These are phyloP conservation scores for Monopterus albus DNA, from an alignment of 2,113 vertebrate species.

Conservation along the genomic window DNA sequence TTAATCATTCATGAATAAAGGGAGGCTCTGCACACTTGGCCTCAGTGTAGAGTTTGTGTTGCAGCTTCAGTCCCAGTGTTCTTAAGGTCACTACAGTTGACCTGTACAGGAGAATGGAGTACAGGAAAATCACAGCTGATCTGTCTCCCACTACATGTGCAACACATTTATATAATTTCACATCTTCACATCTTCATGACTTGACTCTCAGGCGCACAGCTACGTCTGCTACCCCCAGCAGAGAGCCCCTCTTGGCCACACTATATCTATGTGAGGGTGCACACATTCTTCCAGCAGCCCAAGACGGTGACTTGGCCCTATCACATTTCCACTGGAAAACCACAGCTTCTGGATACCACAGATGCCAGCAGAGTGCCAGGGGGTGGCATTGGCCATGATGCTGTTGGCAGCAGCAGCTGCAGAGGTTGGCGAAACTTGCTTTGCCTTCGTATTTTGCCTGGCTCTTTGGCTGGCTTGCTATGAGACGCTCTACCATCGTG, in stretches of 20 bases:
- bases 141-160: not conserved
- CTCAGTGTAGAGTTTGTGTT: not conserved
- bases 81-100: not conserved
- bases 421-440: conserved; percentile 46
- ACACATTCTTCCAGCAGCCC: conserved; percentile 51
- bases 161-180: conserved; percentile 18
- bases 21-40: not conserved
- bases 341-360: conserved; percentile 73
- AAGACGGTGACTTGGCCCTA: conserved; percentile 63
- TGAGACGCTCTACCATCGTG: conserved; percentile 5
- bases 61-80: not conserved
- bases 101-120: not conserved
- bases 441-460: conserved; percentile 60
- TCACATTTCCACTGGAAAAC: conserved; percentile 78
- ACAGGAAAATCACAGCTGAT: not conserved
- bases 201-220: conserved; percentile 18
- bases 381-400: conserved; percentile 50
- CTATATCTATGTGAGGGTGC: conserved; percentile 63
- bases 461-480: conserved; percentile 42
- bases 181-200: conserved; percentile 28
- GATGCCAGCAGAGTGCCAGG: conserved; percentile 68
- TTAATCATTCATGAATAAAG: conserved; percentile 29
- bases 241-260: conserved; percentile 47
- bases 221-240: conserved; percentile 1
- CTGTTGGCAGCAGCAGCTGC: conserved; percentile 65